Evolutionary conservation across 2,888 invertebrate genomes (phyloP).

Genomic region (Epinotia brunnichana): DNA sequence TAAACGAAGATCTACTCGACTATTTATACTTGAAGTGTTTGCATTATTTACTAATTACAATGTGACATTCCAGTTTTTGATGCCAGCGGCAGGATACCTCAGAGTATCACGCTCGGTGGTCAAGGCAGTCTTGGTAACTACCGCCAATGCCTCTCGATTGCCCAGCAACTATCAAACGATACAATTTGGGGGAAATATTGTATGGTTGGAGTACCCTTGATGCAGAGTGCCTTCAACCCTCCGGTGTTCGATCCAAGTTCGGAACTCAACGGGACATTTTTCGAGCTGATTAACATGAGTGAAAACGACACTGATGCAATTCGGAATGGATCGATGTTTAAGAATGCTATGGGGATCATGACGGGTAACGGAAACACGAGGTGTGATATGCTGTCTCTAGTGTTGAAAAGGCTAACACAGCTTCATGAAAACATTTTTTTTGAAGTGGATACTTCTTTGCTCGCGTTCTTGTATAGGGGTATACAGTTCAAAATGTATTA

Average conservation of each 20-base stretch:
- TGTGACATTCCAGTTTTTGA: conserved; percentile 41
- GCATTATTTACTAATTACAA: not conserved
- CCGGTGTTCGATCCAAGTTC: not conserved
- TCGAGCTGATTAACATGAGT: conserved; percentile 17
- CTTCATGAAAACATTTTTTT: too few species aligned
- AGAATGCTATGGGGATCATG: conserved; percentile 10
- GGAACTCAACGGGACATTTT: conserved; percentile 1
- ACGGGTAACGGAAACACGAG: conserved; percentile 22
- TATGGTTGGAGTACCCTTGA: conserved; percentile 27
- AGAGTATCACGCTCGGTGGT: conserved; percentile 33
- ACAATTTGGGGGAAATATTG: conserved; percentile 44
- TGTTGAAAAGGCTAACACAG: too few species aligned
- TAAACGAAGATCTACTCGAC: too few species aligned
- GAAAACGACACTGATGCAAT: not conserved
- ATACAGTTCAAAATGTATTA: too few species aligned
- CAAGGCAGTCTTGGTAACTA: conserved; percentile 42
- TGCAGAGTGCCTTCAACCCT: not conserved
- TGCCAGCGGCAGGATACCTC: conserved; percentile 44
- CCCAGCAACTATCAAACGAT: conserved; percentile 34
- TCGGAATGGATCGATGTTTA: not conserved
- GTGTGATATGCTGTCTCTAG: not conserved
- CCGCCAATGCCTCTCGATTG: conserved; percentile 42
- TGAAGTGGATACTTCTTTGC: too few species aligned
- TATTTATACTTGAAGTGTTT: too few species aligned
- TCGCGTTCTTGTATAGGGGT: too few species aligned